Evolutionary conservation across 2,888 invertebrate species (phyloP), one percentile per base, ranked within the genome.

Genomic region (Chironomus riparius): DNA sequence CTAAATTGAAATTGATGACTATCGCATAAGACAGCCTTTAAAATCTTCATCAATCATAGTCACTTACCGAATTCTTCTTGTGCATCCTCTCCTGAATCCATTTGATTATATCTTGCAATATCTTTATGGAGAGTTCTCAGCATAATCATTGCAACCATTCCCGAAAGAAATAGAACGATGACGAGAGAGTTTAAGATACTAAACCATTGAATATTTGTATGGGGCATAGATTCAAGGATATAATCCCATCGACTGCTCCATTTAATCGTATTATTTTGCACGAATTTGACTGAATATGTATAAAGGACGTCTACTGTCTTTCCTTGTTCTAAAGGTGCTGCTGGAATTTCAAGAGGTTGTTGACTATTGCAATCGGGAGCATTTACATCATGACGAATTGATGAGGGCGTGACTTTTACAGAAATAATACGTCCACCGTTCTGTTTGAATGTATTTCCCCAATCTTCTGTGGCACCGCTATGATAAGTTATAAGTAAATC

Each of bases 161-260:
- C 99, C 79, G 97, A 96, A 21, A 99, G 86, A 85, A 99, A 99
- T 47, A 97, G 85, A 2, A 97, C 97, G 81, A 99, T 99, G 76
- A 99, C 97, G 80, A 99, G 86, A 0, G 98, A 98, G 85, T 99
- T 99, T 78, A 99, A 87, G 81, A 99, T 99, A 78, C 97, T 97
- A 84, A 98, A 98, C 98, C 98, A 98, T 83, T 98, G 98, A 80
- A 98, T 98, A 82, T 98, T 98, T 0, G 98, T 95, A 83, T 98
- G 97, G 0, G 97, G 97, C 93, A 97, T 96, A 0, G 98, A 97
- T 85, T 98, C 97, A 77, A 99, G 86, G 78, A 99, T 98, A 83
- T 99, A 99, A 85, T 99, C 99, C 99, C 99, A 99, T 81, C 99
- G 88, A 0, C 97, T 98, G 0, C 97, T 97, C 99, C 98, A 99